Evolutionary conservation across 2,113 vertebrate species (phyloP).

Genomic region (Peromyscus leucopus): DNA sequence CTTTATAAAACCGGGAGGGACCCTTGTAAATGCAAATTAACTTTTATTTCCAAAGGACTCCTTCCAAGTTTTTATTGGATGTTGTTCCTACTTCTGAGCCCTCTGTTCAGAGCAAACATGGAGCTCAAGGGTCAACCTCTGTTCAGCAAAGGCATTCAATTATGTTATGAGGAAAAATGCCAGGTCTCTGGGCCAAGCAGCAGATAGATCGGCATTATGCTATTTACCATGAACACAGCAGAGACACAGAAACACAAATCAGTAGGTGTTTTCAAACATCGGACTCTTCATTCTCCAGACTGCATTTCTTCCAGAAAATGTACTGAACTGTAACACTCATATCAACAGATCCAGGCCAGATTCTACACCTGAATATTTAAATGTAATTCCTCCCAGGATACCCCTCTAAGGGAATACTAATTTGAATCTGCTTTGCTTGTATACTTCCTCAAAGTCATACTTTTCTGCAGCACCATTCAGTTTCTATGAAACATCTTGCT

Average conservation of each 20-base stretch:
- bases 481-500: constrained; percentile 82
- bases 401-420: constrained; percentile 65
- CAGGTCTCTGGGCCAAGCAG: background rate
- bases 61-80: constrained; percentile 25
- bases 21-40: constrained; percentile 26
- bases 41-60: constrained; percentile 57
- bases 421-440: constrained; percentile 80
- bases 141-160: background rate
- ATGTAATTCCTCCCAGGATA: constrained; percentile 62
- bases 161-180: accelerated
- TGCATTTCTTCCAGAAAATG: constrained; percentile 75
- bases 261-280: background rate
- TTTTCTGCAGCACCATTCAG: constrained; percentile 81
- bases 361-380: constrained; percentile 70
- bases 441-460: constrained; percentile 80
- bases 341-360: constrained; percentile 74
- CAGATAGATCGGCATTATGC: background rate
- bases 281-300: constrained; percentile 54
- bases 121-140: background rate
- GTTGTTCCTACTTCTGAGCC: background rate
- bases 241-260: background rate
- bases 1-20: background rate
- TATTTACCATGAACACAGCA: constrained; percentile 28
- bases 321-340: constrained; percentile 57
- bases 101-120: constrained; percentile 1